Conservation (phyloP, 2,888 invertebrate genomes). For the Acholoe squamosa region DNA sequence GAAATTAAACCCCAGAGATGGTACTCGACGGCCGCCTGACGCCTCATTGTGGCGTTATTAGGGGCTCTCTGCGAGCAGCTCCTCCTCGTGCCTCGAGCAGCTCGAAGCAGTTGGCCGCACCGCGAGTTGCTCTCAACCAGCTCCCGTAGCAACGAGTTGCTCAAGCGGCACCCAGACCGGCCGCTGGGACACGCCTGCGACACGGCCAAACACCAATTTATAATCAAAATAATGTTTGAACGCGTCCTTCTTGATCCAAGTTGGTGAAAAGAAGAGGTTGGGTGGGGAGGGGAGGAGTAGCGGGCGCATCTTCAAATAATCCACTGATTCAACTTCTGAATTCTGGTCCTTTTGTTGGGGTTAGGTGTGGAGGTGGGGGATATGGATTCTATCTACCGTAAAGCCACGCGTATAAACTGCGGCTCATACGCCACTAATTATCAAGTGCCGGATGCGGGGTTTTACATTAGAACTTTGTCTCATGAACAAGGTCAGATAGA, state of each 20-base stretch:
- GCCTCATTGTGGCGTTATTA: constrained; percentile 29
- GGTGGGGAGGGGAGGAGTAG: background rate
- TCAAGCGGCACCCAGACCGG: background rate
- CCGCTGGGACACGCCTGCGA: background rate
- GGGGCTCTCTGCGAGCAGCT: constrained; percentile 36
- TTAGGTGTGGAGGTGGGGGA: background rate
- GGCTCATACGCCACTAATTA: too few species aligned
- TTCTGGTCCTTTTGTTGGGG: background rate
- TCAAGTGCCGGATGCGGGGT: too few species aligned
- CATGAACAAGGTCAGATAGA: too few species aligned
- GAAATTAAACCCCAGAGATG: constrained; percentile 32
- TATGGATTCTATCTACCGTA: too few species aligned
- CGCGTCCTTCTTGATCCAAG: constrained; percentile 16
- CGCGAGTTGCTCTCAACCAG: background rate
- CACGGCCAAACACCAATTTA: background rate
- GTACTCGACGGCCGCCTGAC: constrained; percentile 23
- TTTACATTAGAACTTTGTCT: too few species aligned
- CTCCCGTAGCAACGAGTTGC: background rate
- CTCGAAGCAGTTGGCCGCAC: background rate
- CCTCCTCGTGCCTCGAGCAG: background rate
- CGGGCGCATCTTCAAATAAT: background rate
- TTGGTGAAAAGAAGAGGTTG: background rate
- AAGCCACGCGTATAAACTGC: too few species aligned
- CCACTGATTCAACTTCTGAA: background rate
- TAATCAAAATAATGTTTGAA: constrained; percentile 10